These are phyloP conservation scores for Cryptops parisi DNA, from an alignment of 2,888 invertebrate genomes.

Conservation along the genomic window DNA sequence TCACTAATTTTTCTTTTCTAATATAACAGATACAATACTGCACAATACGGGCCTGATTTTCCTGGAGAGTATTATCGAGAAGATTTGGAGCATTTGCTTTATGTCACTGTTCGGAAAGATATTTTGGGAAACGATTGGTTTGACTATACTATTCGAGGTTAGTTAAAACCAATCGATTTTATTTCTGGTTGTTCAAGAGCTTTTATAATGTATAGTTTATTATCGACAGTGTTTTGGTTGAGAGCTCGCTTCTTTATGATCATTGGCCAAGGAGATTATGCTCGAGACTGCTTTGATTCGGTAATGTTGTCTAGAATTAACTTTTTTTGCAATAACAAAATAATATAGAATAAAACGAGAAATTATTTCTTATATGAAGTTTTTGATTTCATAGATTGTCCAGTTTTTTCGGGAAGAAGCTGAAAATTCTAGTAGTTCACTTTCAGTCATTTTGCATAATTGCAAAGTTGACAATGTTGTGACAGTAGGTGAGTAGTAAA, in stretches of 20 bases:
- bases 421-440: neutral
- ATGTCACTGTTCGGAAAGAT: slow-evolving; percentile 19
- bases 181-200: neutral
- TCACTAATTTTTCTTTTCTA: no score
- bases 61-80: slow-evolving; percentile 20
- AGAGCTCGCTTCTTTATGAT: slow-evolving; percentile 26
- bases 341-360: no score
- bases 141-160: slow-evolving; percentile 20
- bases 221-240: slow-evolving; percentile 30
- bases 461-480: slow-evolving; percentile 24
- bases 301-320: no score
- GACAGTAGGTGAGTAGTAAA: slow-evolving; percentile 21
- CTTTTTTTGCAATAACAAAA: no score
- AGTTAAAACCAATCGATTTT: neutral
- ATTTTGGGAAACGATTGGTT: slow-evolving; percentile 18
- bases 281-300: slow-evolving; percentile 26
- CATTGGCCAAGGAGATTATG: slow-evolving; percentile 27
- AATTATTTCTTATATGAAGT: no score
- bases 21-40: no score
- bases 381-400: no score
- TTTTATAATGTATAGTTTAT: no score
- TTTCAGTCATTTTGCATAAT: slow-evolving; percentile 21
- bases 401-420: slow-evolving; percentile 4
- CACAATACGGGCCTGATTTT: slow-evolving; percentile 16
- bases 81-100: slow-evolving; percentile 21